phyloP scores from a whole-genome alignment of 2,888 invertebrate genomes.

The Cacoxenus indagator region DNA sequence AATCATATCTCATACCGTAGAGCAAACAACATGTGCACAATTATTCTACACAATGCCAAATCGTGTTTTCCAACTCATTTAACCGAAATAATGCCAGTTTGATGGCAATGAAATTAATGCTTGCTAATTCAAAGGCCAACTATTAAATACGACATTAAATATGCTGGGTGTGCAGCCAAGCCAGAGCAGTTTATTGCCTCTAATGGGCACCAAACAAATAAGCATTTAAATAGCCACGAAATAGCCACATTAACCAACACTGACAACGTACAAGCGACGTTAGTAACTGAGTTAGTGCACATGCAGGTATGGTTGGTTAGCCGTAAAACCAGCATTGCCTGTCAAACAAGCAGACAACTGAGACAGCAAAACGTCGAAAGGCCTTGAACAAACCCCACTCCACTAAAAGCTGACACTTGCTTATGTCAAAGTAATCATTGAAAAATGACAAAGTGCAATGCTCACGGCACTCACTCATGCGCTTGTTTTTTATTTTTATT shows the following conservation, averaged over 20 bases:
- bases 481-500: neutral
- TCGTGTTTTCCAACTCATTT: conserved; percentile 50
- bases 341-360: neutral
- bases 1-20: no score
- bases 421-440: conserved; percentile 36
- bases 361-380: neutral
- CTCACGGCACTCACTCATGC: neutral
- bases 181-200: neutral
- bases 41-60: conserved; percentile 28
- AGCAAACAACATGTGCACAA: neutral
- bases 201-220: neutral
- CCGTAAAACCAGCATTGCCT: neutral
- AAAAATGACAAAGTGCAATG: conserved; percentile 47
- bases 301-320: neutral
- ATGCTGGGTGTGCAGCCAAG: neutral
- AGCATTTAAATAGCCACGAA: neutral
- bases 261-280: neutral
- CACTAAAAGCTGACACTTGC: neutral
- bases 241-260: neutral
- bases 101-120: conserved; percentile 12
- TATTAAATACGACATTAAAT: conserved; percentile 14
- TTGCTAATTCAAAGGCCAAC: neutral
- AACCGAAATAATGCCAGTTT: conserved; percentile 27
- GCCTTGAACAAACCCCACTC: conserved; percentile 8
- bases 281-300: neutral